phyloP scores from a whole-genome alignment of 2,113 vertebrate genomes.

The Heptranchias perlo region DNA sequence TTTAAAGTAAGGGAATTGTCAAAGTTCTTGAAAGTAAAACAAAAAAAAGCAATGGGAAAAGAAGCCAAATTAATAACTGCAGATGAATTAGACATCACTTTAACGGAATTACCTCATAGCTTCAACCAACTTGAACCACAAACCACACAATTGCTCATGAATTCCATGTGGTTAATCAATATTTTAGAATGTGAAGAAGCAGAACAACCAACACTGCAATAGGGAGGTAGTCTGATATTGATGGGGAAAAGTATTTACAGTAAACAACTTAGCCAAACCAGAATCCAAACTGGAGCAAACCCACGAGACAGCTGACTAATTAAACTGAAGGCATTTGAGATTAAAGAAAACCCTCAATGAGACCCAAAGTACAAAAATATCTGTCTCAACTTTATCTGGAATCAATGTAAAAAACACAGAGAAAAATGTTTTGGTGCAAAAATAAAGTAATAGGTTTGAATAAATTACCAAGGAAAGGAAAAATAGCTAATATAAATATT shows the following conservation, averaged over 20 bases:
- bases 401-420: neutral
- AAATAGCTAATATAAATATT: neutral
- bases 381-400: neutral
- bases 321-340: neutral
- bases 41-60: neutral
- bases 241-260: neutral
- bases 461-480: neutral
- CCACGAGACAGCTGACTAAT: neutral
- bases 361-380: neutral
- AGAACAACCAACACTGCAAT: neutral
- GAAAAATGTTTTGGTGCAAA: neutral
- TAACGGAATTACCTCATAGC: neutral
- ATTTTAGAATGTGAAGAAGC: neutral
- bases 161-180: neutral
- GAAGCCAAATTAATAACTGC: neutral
- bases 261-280: neutral
- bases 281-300: neutral
- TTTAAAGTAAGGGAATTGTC: neutral
- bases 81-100: neutral
- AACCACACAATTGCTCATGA: neutral
- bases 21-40: neutral
- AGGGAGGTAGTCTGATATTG: neutral
- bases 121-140: neutral
- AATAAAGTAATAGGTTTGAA: neutral
- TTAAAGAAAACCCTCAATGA: neutral